Conservation (phyloP, 2,888 invertebrate species). For the Sinhomidia bicolor region DNA sequence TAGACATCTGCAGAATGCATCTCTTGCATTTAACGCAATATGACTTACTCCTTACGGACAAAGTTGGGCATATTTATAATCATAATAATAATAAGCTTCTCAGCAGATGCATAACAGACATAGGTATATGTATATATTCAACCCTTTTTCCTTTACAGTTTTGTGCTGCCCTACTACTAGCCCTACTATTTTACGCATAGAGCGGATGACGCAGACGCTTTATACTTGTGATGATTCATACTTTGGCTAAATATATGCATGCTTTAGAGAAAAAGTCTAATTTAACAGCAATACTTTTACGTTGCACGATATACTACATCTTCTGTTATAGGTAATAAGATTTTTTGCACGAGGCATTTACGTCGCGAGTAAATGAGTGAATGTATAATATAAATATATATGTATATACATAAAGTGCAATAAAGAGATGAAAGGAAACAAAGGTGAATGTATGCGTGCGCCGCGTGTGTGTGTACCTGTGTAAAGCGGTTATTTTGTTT, state of each 20-base stretch:
- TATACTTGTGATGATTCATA: neutral
- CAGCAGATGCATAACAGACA: neutral
- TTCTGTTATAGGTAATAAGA: no score
- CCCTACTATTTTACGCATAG: constrained; percentile 19
- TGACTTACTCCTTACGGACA: no score
- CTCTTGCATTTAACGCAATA: neutral
- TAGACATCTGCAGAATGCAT: neutral
- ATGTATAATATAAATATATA: neutral
- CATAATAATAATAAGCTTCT: neutral
- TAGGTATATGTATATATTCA: no score
- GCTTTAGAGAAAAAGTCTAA: neutral
- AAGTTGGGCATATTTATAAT: neutral
- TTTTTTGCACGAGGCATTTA: no score
- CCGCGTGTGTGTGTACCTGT: neutral
- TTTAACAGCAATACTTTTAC: neutral
- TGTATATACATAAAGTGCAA: neutral
- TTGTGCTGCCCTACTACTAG: neutral
- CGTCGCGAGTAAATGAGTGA: no score
- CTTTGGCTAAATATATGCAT: neutral
- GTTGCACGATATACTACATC: no score
- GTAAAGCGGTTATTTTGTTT: neutral
- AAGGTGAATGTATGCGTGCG: neutral
- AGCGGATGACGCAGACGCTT: neutral
- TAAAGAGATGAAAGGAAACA: neutral
- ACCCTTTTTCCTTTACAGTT: constrained; percentile 21